Conservation (phyloP, 2,797 vertebrate genomes). For the Lepidocolaptes lacrymiger region DNA sequence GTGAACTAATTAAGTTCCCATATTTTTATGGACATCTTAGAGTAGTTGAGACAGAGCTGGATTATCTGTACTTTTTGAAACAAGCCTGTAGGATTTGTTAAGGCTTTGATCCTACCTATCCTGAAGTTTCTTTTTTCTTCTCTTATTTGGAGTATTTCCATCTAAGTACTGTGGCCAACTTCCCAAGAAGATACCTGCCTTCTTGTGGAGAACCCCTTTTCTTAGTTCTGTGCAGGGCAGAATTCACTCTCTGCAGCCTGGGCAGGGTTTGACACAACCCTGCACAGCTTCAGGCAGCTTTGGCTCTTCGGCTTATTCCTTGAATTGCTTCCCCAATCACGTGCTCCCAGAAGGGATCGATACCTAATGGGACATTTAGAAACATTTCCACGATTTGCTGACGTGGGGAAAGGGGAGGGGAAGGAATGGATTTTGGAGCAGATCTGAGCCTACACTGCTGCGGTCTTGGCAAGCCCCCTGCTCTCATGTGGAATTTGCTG, state of each 20-base stretch:
- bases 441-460: conserved; percentile 42
- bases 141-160: background rate
- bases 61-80: conserved; percentile 11
- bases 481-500: conserved; percentile 53
- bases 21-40: conserved; percentile 18
- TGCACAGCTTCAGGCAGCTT: background rate
- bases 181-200: background rate
- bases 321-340: conserved; percentile 32
- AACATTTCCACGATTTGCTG: conserved; percentile 71
- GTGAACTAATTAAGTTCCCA: conserved; percentile 34
- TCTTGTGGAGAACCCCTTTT: background rate
- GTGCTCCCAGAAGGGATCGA: conserved; percentile 46
- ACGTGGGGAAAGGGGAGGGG: conserved; percentile 37
- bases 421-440: conserved; percentile 63
- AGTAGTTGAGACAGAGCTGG: background rate
- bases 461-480: conserved; percentile 59
- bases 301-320: background rate
- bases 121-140: background rate
- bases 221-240: background rate
- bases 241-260: background rate
- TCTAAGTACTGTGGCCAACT: background rate
- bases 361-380: conserved; percentile 69
- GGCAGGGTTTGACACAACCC: background rate
- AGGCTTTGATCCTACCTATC: background rate
- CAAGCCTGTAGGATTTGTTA: background rate